These are phyloP conservation scores for Acrossocheilus fasciatus DNA, from an alignment of 2,797 vertebrate species.

Conservation along the genomic window DNA sequence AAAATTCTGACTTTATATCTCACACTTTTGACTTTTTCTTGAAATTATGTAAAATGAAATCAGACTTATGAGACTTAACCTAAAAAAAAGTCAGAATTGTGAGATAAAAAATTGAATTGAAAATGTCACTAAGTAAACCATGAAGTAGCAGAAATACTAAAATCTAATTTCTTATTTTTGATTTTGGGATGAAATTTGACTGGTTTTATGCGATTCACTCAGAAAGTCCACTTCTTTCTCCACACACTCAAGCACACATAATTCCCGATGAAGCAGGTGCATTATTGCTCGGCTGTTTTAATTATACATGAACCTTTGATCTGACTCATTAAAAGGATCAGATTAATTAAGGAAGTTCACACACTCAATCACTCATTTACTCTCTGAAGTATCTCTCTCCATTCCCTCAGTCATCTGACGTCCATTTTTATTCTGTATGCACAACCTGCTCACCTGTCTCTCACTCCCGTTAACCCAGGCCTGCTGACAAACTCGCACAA, in stretches of 20 bases:
- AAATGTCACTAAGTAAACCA: not conserved
- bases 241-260: not conserved
- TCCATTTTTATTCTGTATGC: not conserved
- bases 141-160: not conserved
- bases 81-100: not conserved
- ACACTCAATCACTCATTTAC: slow-evolving; percentile 21
- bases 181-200: not conserved
- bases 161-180: not conserved
- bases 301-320: slow-evolving; percentile 52
- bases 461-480: slow-evolving; percentile 8
- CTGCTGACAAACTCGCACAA: slow-evolving; percentile 21
- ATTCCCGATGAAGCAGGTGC: slow-evolving; percentile 43
- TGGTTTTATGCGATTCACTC: not conserved
- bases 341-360: slow-evolving; percentile 52
- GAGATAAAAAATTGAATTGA: not conserved
- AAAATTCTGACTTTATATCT: too few species aligned
- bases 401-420: slow-evolving; percentile 8
- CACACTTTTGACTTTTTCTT: too few species aligned
- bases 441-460: slow-evolving; percentile 14
- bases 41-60: not conserved
- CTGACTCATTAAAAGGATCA: slow-evolving; percentile 46
- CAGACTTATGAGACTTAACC: not conserved
- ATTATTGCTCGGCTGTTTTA: slow-evolving; percentile 45
- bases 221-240: not conserved
- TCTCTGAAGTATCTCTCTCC: slow-evolving; percentile 16